Conservation (phyloP, 92 coral and sea anemone species). For the Hydrozoanthus gracilis region DNA sequence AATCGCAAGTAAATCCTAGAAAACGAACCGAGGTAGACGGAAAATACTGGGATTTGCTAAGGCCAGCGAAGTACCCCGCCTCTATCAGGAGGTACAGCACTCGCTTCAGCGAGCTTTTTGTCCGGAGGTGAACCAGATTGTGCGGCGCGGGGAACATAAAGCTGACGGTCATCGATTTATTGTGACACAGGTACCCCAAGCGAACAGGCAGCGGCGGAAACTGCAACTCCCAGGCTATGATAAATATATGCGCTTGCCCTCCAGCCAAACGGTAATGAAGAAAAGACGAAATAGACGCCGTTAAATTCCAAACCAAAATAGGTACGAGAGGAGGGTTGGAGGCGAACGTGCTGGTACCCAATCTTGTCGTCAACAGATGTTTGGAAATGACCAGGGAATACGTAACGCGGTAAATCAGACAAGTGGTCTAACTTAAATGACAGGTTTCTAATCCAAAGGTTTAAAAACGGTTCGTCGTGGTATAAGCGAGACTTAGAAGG, state of each 20-base stretch:
- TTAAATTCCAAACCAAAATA: no score
- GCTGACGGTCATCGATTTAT: neutral
- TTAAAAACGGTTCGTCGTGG: conserved; percentile 56
- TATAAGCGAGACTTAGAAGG: conserved; percentile 53
- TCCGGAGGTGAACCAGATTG: no score
- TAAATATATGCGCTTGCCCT: neutral
- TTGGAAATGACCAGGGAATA: neutral
- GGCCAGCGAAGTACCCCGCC: neutral
- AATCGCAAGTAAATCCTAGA: conserved; percentile 55
- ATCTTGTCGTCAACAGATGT: no score
- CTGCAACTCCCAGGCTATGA: neutral
- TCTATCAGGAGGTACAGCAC: neutral
- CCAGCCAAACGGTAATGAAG: neutral
- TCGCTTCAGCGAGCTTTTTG: neutral
- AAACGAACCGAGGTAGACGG: conserved; percentile 48
- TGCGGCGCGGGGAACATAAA: neutral
- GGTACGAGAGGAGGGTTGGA: no score
- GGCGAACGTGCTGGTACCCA: no score
- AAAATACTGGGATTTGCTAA: neutral
- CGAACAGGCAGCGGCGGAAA: neutral
- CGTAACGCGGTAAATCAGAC: conserved; percentile 40
- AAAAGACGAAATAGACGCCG: neutral
- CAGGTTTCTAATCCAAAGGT: conserved; percentile 40
- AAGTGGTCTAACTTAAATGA: no score
- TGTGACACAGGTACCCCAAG: neutral